Evolutionary conservation across 2,888 invertebrate genomes (phyloP), one percentile per base, ranked within the genome.

Genomic region (Acrocyrtus sp.): DNA sequence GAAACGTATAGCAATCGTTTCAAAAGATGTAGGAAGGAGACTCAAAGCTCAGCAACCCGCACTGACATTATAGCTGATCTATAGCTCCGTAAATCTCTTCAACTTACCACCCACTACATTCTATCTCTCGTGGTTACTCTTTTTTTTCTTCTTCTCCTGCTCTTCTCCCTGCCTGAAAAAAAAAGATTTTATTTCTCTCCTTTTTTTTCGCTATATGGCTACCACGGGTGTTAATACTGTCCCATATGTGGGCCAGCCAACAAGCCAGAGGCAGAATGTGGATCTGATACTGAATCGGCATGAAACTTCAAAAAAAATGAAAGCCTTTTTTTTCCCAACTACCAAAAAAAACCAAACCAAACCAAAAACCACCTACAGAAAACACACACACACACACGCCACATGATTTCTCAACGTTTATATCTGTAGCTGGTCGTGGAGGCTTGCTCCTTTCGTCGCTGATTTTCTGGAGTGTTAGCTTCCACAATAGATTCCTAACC

Each of bases 1-100:
- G 34, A 34, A 34, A 34, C 5, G 34, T 34, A 12, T 34, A 34
- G 34, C 34, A 66, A 74, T 54, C 41, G 66, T 60, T 61, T 63
- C 19, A 54, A 47, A 56, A 68, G 50, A 61, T 47, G 62, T 62
- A 60, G 63, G 58, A 69, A 53, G 58, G 74, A 78, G 80, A 76
- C 75, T 76, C 76, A 66, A 77, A 78, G 75, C 80, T 81, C 79
- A 81, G 81, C 81, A 81, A 77, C 79, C 79, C 79, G 78, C 77
- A 78, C 81, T 81, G 81, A 81, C 81, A 81, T 80, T 81, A 80
- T 75, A 78, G 77, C 81, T 81, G 81, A 81, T 81, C 73, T 80
- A 81, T 80, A 78, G 80, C 70, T 78, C 77, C 80, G 81, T 81
- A 81, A 81, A 81, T 81, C 81, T 81, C 77, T 53, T 65, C 76